Base-by-base conservation (phyloP, 30 jellyfish, hydroid and myxozoan species). In the Pseudorhiza aurosa region DNA sequence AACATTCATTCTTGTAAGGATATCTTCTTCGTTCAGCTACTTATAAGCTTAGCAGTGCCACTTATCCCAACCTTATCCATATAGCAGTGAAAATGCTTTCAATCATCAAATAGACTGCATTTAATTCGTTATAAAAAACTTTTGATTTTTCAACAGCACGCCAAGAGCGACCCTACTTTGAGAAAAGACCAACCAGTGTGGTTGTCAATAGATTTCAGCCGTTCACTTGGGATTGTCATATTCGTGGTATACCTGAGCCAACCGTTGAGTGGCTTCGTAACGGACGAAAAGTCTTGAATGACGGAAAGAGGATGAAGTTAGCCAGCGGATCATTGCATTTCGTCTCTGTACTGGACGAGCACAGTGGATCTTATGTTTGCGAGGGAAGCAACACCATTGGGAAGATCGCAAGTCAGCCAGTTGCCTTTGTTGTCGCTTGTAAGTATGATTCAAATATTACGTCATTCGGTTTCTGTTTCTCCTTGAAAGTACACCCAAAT, bases 161-260 rank as follows among this genome's bases (percentile, higher is more conserved):
- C 17, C 87, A 70, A 53, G 72, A 57, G 49, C 60, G 15, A n/a
- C 96, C 96, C 0, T 87, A 87, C 42, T 87, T 87, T 68, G 91
- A 77, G 81, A 68, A 43, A 37, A 67, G 87, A 67, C 96, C 96
- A 51, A 37, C 72, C 31, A 7, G 69, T 22, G 57, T 35, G 0
- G 82, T 77, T 17, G 96, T 75, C 15, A 68, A 33, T 11, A 42
- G 92, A 56, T 33, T 42, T 42, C 91, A 35, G 24, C 65, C 83
- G 18, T 91, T 44, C 15, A 65, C 76, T 11, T 77, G 87, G 88
- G 43, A 72, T 1, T 87, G 96, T 47, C 59, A 53, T 8, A 77
- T 87, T 7, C 83, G 87, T 12, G 96, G 96, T 2, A 65, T 58
- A 11, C 96, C 96, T 7, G 73, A 44, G 82, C 96, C 96, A 33